Evolutionary conservation across 2,888 invertebrate species (phyloP).

Genomic region (Limnephilus marmoratus): DNA sequence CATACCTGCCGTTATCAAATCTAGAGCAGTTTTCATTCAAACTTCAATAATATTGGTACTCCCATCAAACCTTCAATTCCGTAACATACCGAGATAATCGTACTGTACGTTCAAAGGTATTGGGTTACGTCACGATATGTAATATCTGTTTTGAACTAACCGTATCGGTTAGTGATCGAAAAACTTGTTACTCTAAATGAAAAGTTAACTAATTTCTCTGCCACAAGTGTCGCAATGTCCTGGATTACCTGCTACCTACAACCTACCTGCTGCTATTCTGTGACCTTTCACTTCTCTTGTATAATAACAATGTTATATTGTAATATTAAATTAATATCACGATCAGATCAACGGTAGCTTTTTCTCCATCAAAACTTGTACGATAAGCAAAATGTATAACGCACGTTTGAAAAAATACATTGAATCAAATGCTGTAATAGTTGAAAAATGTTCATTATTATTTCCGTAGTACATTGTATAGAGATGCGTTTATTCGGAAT

Average conservation of each 20-base stretch:
- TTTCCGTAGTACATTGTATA: not conserved
- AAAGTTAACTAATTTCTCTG: conserved; percentile 49
- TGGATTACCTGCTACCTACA: not conserved
- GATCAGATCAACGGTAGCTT: conserved; percentile 2
- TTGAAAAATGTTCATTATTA: too few relatives aligned
- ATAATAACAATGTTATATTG: not conserved
- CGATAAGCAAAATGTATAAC: not conserved
- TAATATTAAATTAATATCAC: conserved; percentile 24
- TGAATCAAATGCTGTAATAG: not conserved
- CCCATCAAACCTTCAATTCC: conserved; percentile 33
- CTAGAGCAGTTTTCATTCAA: not conserved
- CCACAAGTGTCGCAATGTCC: conserved; percentile 50
- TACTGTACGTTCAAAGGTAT: not conserved
- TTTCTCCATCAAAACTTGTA: not conserved
- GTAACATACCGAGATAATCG: conserved; percentile 15
- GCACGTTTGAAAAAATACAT: not conserved
- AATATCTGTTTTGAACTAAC: conserved; percentile 44
- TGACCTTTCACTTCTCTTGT: conserved; percentile 24
- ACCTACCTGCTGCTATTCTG: not conserved
- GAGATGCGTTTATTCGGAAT: too few relatives aligned
- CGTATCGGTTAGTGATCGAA: conserved; percentile 51
- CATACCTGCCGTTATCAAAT: not conserved
- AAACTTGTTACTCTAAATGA: conserved; percentile 55
- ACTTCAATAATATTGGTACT: not conserved
- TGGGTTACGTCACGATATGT: not conserved